Conservation (phyloP, 2,888 invertebrate genomes). For the Maniola hyperantus region DNA sequence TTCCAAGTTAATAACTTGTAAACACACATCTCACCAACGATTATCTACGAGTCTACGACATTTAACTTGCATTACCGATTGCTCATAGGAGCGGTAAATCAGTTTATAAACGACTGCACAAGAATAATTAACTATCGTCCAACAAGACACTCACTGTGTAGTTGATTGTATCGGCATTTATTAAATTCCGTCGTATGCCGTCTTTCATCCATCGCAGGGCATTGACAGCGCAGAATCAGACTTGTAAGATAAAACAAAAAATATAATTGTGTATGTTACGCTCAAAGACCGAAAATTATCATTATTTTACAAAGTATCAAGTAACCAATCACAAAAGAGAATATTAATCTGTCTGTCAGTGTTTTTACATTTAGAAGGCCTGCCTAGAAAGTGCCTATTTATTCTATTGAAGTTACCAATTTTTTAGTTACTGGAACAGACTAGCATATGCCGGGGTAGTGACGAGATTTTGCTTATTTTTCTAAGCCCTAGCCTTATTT, state of each 20-base stretch:
- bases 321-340: background rate
- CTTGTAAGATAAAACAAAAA: conserved; percentile 4
- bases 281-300: too few relatives aligned
- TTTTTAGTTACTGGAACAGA: too few relatives aligned
- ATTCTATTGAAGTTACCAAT: too few relatives aligned
- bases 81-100: conserved; percentile 19
- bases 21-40: conserved; percentile 8
- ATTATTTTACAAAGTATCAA: background rate
- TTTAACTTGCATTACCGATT: conserved; percentile 13
- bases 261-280: background rate
- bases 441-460: too few relatives aligned
- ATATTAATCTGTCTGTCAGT: background rate
- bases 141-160: conserved; percentile 28
- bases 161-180: conserved; percentile 29
- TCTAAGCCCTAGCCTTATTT: too few relatives aligned
- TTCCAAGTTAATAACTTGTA: conserved; percentile 2
- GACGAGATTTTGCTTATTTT: too few relatives aligned
- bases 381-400: too few relatives aligned
- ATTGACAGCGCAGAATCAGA: conserved; percentile 19
- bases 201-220: conserved; percentile 21
- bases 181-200: conserved; percentile 26
- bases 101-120: conserved; percentile 25
- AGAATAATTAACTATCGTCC: conserved; percentile 25
- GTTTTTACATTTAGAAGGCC: too few relatives aligned
- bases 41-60: background rate